These are phyloP conservation scores for Atrichornis clamosus DNA, from an alignment of 2,113 vertebrate genomes.

Conservation along the genomic window DNA sequence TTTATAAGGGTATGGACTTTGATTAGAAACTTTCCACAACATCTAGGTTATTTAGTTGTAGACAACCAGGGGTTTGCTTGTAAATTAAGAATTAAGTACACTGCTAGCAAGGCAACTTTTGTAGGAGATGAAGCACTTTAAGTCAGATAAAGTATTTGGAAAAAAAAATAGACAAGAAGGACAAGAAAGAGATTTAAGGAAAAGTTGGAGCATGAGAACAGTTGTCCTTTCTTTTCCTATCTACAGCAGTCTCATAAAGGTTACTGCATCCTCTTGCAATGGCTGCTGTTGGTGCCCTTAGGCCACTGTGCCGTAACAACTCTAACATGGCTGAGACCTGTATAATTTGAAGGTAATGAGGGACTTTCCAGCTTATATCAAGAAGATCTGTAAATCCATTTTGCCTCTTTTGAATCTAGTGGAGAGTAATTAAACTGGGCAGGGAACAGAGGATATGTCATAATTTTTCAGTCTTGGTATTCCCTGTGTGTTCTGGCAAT, in stretches of 20 bases:
- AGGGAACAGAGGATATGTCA: background rate
- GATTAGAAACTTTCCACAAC: background rate
- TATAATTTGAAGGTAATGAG: background rate
- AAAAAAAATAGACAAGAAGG: background rate
- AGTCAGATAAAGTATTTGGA: background rate
- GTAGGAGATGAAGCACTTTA: background rate
- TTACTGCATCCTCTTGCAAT: background rate
- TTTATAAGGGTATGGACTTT: background rate
- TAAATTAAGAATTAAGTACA: background rate
- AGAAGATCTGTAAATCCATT: background rate
- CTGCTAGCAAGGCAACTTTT: rapidly evolving
- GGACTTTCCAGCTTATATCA: background rate
- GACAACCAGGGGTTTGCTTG: background rate
- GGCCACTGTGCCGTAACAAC: background rate
- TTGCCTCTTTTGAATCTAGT: background rate
- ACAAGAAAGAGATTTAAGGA: background rate
- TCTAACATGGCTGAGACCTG: background rate
- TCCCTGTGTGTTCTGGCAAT: background rate
- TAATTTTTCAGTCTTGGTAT: background rate
- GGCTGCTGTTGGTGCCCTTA: background rate
- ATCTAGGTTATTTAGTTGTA: background rate
- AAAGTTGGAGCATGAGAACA: background rate
- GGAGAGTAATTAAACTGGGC: background rate
- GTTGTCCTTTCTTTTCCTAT: background rate
- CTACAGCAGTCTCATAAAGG: background rate